These are phyloP conservation scores for Papilio dardanus DNA, from an alignment of 1,140 invertebrate genomes.

Conservation along the genomic window DNA sequence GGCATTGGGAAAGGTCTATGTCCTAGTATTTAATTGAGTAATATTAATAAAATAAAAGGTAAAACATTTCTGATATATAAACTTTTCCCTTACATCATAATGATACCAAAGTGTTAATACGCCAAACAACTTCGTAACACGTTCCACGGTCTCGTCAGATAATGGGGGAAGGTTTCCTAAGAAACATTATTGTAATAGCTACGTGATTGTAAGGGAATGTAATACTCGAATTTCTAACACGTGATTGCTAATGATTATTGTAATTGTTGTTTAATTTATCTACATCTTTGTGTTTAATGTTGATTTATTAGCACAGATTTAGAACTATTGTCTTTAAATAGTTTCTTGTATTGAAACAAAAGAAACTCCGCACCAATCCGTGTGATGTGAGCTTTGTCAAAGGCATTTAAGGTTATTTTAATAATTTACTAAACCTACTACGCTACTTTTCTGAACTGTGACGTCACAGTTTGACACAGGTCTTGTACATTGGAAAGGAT, in stretches of 20 bases:
- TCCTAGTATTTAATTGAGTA: too few species aligned
- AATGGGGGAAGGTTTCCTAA: not conserved
- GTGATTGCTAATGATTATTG: conserved; percentile 16
- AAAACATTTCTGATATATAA: not conserved
- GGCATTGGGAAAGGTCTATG: too few species aligned
- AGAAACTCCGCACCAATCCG: not conserved
- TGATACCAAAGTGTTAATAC: not conserved
- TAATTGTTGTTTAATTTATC: conserved; percentile 13
- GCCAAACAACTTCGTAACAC: conserved; percentile 1
- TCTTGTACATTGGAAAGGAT: too few species aligned
- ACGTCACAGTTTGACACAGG: too few species aligned
- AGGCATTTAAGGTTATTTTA: too few species aligned
- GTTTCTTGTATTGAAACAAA: not conserved
- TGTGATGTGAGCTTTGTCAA: too few species aligned
- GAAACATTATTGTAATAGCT: conserved; percentile 19
- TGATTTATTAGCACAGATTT: not conserved
- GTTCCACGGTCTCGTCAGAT: conserved; percentile 5
- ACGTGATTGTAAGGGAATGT: conserved; percentile 19
- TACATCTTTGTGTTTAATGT: not conserved
- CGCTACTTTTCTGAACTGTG: too few species aligned
- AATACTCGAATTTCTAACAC: conserved; percentile 15
- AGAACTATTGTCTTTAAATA: not conserved
- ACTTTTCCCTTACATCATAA: not conserved
- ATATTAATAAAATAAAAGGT: not conserved
- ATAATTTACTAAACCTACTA: too few species aligned